Evolutionary conservation across 2,888 invertebrate genomes (phyloP).

Genomic region (Petrophora chlorosata): DNA sequence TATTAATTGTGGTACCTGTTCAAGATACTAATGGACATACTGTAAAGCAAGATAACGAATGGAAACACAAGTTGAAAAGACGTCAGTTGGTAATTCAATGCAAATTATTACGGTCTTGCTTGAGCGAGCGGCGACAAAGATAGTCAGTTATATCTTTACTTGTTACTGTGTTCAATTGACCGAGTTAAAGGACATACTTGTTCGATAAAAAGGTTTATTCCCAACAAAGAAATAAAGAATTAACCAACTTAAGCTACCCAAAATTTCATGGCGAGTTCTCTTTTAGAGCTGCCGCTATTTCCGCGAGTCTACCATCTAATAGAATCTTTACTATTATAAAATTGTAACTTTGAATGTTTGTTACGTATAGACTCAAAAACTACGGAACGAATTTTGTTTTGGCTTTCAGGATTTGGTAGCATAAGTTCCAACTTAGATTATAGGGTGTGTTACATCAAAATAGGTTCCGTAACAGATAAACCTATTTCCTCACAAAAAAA

Average conservation of each 20-base stretch:
- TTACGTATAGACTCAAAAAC: too few species aligned
- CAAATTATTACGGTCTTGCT: conserved; percentile 31
- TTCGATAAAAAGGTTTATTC: not conserved
- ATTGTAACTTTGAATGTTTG: too few species aligned
- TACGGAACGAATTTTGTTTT: too few species aligned
- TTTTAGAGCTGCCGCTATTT: too few species aligned
- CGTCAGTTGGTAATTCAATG: conserved; percentile 23
- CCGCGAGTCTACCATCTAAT: too few species aligned
- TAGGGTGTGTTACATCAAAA: too few species aligned
- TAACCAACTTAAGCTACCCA: not conserved
- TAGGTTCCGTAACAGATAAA: too few species aligned
- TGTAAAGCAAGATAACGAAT: not conserved
- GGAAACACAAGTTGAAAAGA: conserved; percentile 7
- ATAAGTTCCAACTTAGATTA: too few species aligned
- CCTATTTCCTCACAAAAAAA: too few species aligned
- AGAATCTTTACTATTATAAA: too few species aligned
- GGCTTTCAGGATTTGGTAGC: too few species aligned
- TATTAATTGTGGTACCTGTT: not conserved
- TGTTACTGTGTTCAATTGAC: conserved; percentile 34
- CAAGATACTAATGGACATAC: not conserved
- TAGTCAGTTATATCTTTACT: conserved; percentile 18
- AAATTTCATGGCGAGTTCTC: too few species aligned
- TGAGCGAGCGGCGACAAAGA: conserved; percentile 35
- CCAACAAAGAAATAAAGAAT: not conserved
- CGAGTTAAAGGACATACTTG: conserved; percentile 25